These are phyloP conservation scores for Eupithecia exiguata DNA, from an alignment of 2,888 invertebrate genomes.

Conservation along the genomic window DNA sequence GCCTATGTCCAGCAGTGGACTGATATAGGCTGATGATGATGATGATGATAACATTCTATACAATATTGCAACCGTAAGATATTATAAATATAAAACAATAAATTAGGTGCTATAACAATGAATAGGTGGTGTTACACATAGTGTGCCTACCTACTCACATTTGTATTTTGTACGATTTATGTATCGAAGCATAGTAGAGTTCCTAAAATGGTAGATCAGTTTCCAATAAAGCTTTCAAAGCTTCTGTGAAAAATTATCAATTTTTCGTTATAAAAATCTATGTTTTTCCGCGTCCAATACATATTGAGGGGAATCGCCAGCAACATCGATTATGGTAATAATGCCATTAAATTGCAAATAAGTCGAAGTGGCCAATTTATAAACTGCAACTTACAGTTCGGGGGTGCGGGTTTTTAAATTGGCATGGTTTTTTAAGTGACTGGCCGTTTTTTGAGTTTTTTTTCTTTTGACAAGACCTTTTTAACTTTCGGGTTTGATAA, in stretches of 20 bases:
- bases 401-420: slow-evolving; percentile 23
- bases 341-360: slow-evolving; percentile 75
- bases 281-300: slow-evolving; percentile 31
- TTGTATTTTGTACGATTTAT: too few relatives aligned
- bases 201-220: not conserved
- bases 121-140: too few relatives aligned
- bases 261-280: slow-evolving; percentile 4
- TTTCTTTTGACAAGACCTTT: too few relatives aligned
- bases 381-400: slow-evolving; percentile 46
- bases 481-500: too few relatives aligned
- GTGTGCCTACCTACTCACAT: too few relatives aligned
- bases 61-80: too few relatives aligned
- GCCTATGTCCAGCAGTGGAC: too few relatives aligned
- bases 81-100: too few relatives aligned
- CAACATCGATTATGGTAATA: slow-evolving; percentile 74
- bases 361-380: slow-evolving; percentile 56
- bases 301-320: slow-evolving; percentile 48
- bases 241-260: not conserved
- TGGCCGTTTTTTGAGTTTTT: not conserved
- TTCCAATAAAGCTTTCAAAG: not conserved
- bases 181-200: not conserved
- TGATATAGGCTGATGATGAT: too few relatives aligned
- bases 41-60: too few relatives aligned
- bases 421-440: not conserved
- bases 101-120: too few relatives aligned